Conservation (phyloP, 2,797 vertebrate species). For the Molossus molossus region DNA sequence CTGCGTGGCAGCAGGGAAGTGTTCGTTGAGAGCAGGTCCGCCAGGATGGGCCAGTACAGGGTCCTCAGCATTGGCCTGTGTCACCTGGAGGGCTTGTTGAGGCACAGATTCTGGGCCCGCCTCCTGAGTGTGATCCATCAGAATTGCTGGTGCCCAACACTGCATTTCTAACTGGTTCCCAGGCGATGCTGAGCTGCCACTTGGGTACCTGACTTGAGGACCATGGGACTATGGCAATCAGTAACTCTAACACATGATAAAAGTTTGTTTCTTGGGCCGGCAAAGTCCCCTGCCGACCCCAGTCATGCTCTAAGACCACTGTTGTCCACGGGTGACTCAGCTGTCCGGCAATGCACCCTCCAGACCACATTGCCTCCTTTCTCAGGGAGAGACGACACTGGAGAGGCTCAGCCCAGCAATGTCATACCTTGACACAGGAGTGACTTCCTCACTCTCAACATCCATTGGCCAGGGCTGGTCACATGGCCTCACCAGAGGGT, state of each 20-base stretch:
- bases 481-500: background rate
- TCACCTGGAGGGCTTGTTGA: too few species aligned
- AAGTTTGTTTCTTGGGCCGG: background rate
- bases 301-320: background rate
- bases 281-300: background rate
- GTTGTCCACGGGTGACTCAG: background rate
- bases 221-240: background rate
- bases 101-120: background rate
- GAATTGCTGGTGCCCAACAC: background rate
- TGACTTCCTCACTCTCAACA: background rate
- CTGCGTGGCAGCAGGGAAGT: background rate
- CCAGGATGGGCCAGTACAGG: background rate
- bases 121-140: background rate
- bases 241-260: background rate
- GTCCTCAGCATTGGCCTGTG: background rate
- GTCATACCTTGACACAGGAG: background rate
- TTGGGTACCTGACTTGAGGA: background rate
- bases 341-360: background rate
- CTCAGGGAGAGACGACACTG: background rate
- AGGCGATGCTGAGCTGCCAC: background rate
- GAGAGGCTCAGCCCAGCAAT: background rate
- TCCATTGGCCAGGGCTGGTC: background rate
- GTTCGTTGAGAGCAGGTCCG: background rate
- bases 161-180: background rate
- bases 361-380: background rate